These are phyloP conservation scores for Zaprionus lineosus DNA, from an alignment of 2,888 invertebrate species.

Conservation along the genomic window DNA sequence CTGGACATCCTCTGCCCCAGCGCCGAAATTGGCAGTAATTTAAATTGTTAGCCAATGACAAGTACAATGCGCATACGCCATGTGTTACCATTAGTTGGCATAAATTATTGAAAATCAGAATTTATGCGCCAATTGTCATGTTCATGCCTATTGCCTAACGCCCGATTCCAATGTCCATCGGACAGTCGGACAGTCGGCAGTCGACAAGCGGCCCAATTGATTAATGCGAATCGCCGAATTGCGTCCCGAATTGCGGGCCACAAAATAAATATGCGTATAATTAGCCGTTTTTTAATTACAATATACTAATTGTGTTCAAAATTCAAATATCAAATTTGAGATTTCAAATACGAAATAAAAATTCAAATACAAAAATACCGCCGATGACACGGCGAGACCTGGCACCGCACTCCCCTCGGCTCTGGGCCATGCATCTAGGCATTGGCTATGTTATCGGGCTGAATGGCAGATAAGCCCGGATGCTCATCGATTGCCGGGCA, in stretches of 20 bases:
- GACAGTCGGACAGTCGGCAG: constrained; percentile 9
- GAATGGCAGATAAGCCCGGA: too few relatives aligned
- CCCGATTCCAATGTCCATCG: neutral
- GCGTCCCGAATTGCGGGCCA: constrained; percentile 10
- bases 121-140: constrained; percentile 71
- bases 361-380: too few relatives aligned
- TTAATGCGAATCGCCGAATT: constrained; percentile 49
- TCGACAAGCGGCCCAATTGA: constrained; percentile 38
- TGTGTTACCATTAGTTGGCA: constrained; percentile 68
- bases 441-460: too few relatives aligned
- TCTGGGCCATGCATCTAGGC: too few relatives aligned
- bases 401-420: too few relatives aligned
- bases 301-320: constrained; percentile 1
- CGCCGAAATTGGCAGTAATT: constrained; percentile 16
- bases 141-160: constrained; percentile 42
- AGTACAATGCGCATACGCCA: constrained; percentile 61
- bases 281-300: constrained; percentile 5
- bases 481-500: too few relatives aligned
- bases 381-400: too few relatives aligned
- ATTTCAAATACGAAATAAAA: too few relatives aligned
- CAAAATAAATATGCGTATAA: constrained; percentile 7
- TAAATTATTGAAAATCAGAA: constrained; percentile 73
- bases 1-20: neutral
- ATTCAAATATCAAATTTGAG: too few relatives aligned
- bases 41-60: constrained; percentile 43